Conservation (phyloP, 2,797 vertebrate genomes). For the Sylvilagus floridanus region DNA sequence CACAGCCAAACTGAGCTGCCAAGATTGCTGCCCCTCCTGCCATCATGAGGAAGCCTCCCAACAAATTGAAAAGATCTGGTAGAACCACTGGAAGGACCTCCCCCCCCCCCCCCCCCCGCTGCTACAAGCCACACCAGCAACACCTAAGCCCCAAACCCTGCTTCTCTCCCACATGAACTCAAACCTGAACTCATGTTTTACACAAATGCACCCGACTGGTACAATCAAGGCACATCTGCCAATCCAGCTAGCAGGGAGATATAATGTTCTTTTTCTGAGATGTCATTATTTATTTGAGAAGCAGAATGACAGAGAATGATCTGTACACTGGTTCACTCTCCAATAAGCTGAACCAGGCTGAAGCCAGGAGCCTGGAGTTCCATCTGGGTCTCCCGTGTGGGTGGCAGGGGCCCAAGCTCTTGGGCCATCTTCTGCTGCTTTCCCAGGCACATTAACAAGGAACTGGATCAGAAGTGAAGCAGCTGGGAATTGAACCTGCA, state of each 20-base stretch:
- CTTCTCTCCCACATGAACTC: neutral
- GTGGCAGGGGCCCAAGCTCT: too few species aligned
- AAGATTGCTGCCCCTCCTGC: neutral
- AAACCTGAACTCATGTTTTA: neutral
- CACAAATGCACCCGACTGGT: neutral
- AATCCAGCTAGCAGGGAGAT: neutral
- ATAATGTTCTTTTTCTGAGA: too few species aligned
- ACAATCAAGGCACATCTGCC: neutral
- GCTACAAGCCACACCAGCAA: neutral
- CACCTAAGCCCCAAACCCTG: neutral
- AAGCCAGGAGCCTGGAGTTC: too few species aligned
- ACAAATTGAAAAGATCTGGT: conserved; percentile 50
- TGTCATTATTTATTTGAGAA: too few species aligned
- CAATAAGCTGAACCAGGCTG: too few species aligned
- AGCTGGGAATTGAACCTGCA: too few species aligned
- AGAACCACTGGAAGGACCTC: neutral
- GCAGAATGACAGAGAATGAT: too few species aligned
- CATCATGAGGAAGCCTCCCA: neutral
- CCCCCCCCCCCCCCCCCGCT: neutral
- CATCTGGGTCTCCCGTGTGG: too few species aligned
- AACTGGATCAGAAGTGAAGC: too few species aligned
- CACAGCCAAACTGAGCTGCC: neutral
- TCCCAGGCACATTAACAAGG: too few species aligned
- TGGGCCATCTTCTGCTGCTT: too few species aligned
- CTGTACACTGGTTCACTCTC: too few species aligned